Evolutionary conservation across 2,888 invertebrate genomes (phyloP).

Genomic region (Athalia circularis): DNA sequence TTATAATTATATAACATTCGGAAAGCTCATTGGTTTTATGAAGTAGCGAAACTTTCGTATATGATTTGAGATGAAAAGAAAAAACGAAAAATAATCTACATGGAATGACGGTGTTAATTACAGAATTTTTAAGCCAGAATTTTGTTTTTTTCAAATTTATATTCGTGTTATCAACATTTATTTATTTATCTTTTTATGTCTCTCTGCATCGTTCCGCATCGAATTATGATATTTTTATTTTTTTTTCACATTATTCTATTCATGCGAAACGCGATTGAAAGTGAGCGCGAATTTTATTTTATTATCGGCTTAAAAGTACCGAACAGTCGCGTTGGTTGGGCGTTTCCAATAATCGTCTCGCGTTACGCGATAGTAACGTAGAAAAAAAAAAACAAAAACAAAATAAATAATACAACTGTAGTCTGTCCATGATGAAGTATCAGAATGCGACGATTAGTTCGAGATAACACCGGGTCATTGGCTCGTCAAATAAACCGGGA

Average conservation of each 20-base stretch:
- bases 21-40: slow-evolving; percentile 17
- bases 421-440: slow-evolving; percentile 15
- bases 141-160: background rate
- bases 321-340: slow-evolving; percentile 10
- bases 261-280: background rate
- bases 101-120: slow-evolving; percentile 46
- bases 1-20: slow-evolving; percentile 43
- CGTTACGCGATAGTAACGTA: slow-evolving; percentile 36
- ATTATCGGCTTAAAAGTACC: background rate
- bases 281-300: slow-evolving; percentile 8
- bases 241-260: background rate
- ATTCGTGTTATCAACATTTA: background rate
- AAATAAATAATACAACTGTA: slow-evolving; percentile 23
- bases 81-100: slow-evolving; percentile 33
- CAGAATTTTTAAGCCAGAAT: slow-evolving; percentile 21
- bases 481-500: slow-evolving; percentile 25
- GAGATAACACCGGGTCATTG: slow-evolving; percentile 37
- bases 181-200: background rate
- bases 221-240: background rate
- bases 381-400: slow-evolving; percentile 26
- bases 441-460: slow-evolving; percentile 6
- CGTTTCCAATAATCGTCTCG: slow-evolving; percentile 43
- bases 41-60: slow-evolving; percentile 18
- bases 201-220: background rate
- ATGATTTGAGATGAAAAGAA: background rate